Evolutionary conservation across 2,888 invertebrate genomes (phyloP).

Genomic region (Tinea pellionella): DNA sequence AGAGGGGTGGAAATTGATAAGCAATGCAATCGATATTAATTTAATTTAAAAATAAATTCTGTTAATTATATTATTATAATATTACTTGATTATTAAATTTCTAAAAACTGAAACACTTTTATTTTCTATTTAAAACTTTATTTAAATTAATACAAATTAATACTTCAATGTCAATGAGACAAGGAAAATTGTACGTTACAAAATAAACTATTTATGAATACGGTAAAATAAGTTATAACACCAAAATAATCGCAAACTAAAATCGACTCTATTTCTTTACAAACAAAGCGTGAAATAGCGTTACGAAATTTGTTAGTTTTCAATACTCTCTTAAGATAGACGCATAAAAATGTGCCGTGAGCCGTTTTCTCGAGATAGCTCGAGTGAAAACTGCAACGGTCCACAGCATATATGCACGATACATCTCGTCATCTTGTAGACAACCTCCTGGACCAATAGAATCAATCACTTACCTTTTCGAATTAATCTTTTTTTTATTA

Average conservation of each 20-base stretch:
- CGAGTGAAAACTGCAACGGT: not conserved
- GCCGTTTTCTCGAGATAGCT: constrained; percentile 4
- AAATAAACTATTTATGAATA: not conserved
- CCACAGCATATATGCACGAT: not conserved
- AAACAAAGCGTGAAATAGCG: too few relatives aligned
- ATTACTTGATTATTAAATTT: too few relatives aligned
- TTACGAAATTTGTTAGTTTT: not conserved
- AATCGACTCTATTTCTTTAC: too few relatives aligned
- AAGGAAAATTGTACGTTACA: not conserved
- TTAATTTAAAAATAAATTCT: too few relatives aligned
- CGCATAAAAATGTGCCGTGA: not conserved
- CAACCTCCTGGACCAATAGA: not conserved
- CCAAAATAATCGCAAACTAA: too few relatives aligned
- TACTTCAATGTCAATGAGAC: not conserved
- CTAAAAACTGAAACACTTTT: not conserved
- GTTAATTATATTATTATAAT: too few relatives aligned
- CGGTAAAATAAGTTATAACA: not conserved
- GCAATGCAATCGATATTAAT: too few relatives aligned
- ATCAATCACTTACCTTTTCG: constrained; percentile 9
- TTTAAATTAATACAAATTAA: not conserved
- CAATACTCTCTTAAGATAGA: not conserved
- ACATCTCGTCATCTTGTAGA: not conserved
- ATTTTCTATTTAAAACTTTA: not conserved
- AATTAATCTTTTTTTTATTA: not conserved
- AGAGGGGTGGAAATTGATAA: too few relatives aligned